Base-by-base conservation (phyloP, 1,140 invertebrate species). In the Drosophila sucinea region DNA sequence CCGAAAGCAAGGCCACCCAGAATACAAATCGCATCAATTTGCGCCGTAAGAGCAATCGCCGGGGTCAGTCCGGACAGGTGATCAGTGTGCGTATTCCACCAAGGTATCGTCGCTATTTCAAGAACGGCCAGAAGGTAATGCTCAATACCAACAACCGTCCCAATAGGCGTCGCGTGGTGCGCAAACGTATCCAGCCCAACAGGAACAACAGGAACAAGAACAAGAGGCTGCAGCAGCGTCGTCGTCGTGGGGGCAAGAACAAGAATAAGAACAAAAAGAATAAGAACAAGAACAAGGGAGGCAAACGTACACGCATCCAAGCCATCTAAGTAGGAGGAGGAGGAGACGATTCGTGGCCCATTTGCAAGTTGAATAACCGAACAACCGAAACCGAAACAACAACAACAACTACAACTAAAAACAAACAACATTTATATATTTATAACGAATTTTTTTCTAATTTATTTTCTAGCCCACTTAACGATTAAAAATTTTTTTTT, bases 51-150 rank as follows among this genome's bases (percentile, higher is more conserved):
- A 81, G 77, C 11, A 62, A 55, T 3, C 85, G 90, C 10, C 81
- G 81, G n/a, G 90, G 90, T 4, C 81, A 80, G 54, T 67, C 77
- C 23, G 90, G 90, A 6, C 83, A 82, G 58, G 74, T 79, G 62
- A 79, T 91, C 44, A 85, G 81, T 30, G 90, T 91, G 0, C 78
- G 90, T 3, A 85, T 91, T 4, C 90, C 90, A 3, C 74, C 86
- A 0, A 75, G 82, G 2, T 91, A 91, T 29, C 76, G 90, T n/a
- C 76, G 84, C 60, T 91, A 91, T 60, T 91, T 91, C 79, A 90
- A 91, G 74, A 91, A 90, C 51, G 90, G 90, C 17, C 90, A 91
- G 65, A 87, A 80, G 58, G 90, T 91, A 25, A 89, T 91, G 83
- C 70, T 91, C 17, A 91, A 91, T 51, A 85, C 86, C 10, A 76